A percentile compares a stretch with the other conserved stretches of the same genome.
Conservation (phyloP, 1,140 invertebrate species). For the Papilio machaon region DNA sequence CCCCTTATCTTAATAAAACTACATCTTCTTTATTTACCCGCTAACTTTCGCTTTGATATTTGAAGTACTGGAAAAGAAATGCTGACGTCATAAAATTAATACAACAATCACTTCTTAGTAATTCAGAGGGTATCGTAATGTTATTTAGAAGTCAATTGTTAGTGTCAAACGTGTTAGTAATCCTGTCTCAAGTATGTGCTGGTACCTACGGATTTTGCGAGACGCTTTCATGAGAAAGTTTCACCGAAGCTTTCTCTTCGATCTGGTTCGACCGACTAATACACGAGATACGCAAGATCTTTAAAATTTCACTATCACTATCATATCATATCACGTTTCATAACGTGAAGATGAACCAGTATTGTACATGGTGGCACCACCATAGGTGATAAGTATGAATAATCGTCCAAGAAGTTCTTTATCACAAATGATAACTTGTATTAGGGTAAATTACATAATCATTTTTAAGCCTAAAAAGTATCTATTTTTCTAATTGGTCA, state of each 20-base stretch:
- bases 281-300: conserved; percentile 33
- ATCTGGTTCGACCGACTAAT: conserved; percentile 55
- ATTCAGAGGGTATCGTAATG: neutral
- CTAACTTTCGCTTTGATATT: neutral
- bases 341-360: neutral
- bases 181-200: conserved; percentile 12
- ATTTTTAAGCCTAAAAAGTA: no score
- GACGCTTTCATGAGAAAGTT: conserved; percentile 55
- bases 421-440: no score
- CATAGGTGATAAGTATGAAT: no score
- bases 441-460: no score
- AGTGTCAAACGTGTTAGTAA: neutral
- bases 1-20: no score
- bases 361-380: neutral
- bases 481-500: no score
- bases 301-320: conserved; percentile 43
- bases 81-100: neutral
- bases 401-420: no score
- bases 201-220: conserved; percentile 35
- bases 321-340: neutral
- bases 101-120: neutral
- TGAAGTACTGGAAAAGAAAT: neutral
- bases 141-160: neutral
- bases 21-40: neutral
- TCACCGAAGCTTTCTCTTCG: conserved; percentile 68